A percentile compares a stretch with the other conserved stretches of the same genome.
Evolutionary conservation across 2,797 vertebrate genomes (phyloP).

Genomic region (Kryptolebias ocellatus): DNA sequence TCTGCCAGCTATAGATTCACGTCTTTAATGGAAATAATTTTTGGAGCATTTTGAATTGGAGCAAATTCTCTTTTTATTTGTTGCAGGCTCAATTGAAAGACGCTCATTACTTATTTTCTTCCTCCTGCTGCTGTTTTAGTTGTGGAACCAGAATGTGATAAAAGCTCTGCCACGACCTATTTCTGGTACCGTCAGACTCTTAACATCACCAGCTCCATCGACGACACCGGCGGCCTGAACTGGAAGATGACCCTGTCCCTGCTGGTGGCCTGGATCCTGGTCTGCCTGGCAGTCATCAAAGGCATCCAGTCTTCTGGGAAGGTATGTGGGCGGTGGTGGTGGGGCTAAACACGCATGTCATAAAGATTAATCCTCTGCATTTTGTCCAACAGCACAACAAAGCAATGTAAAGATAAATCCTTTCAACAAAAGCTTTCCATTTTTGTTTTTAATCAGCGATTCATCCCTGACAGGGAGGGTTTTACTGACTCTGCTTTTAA

Average conservation of each 20-base stretch:
- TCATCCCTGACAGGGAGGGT: slow-evolving; percentile 30
- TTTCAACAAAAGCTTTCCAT: slow-evolving; percentile 22
- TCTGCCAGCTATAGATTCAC: too few relatives aligned
- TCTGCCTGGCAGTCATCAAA: slow-evolving; percentile 94
- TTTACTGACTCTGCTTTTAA: slow-evolving; percentile 36
- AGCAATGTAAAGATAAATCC: slow-evolving; percentile 1
- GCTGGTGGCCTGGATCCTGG: slow-evolving; percentile 92
- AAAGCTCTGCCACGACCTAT: slow-evolving; percentile 97
- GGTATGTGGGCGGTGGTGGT: slow-evolving; percentile 50
- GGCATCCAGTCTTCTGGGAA: slow-evolving; percentile 93
- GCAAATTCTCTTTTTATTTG: too few relatives aligned
- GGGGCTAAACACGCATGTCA: slow-evolving; percentile 2
- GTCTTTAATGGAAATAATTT: too few relatives aligned
- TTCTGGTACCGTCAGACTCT: slow-evolving; percentile 97
- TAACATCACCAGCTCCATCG: slow-evolving; percentile 94
- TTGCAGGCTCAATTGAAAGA: too few relatives aligned
- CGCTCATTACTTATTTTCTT: not conserved
- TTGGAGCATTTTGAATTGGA: too few relatives aligned
- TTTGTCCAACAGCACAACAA: slow-evolving; percentile 1
- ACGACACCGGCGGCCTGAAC: slow-evolving; percentile 93
- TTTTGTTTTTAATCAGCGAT: slow-evolving; percentile 28
- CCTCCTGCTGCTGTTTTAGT: slow-evolving; percentile 70
- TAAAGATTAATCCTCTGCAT: slow-evolving; percentile 2
- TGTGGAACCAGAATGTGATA: slow-evolving; percentile 93
- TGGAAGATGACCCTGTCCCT: slow-evolving; percentile 98